Evolutionary conservation across 1,140 invertebrate species (phyloP), one percentile per base, ranked within the genome.

Genomic region (Rhagoletis zephyria): DNA sequence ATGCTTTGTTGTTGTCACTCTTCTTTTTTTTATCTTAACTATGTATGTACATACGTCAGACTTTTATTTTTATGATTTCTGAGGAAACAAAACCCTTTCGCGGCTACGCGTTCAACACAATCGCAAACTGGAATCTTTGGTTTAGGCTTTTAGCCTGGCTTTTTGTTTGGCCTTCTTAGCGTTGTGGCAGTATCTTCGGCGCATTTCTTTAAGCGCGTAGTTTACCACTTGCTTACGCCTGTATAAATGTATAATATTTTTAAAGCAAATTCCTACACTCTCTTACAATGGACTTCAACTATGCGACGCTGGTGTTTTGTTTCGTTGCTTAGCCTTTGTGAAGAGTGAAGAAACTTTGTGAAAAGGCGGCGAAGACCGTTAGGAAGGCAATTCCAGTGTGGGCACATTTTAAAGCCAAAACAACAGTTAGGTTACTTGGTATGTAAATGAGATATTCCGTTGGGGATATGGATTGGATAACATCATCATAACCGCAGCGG

Each of bases 401-500:
- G 74, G 16, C 48, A 59, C 74, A 59, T 30, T 59, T 59, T 56
- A 56, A 56, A 59, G 48, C 5, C 48, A 81, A 81, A 30, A 81
- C n/a, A 81, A 81, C 74, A 81, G 74, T 81, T 81, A 59, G 74
- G n/a, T 81, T 81, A 56, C 19, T 81, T 81, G 74, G 74, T 81
- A 81, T 81, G 74, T 81, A 81, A 81, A 30, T 81, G 74, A 48
- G 51, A 81, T 81, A 81, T 81, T 81, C 12, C 74, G 16, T 81
- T 81, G 45, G 74, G 74, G 74, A 81, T 81, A 81, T 56, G n/a
- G 14, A 48, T 81, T 81, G n/a, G 48, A 81, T 56, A 81, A 56
- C 48, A 56, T 81, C 74, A 81, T 56, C 48, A 51, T 81, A 16
- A 51, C 9, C 42, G 42, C n/a, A 7, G 19, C 48, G 14, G 9